Percentiles rank a stretch among this genome's conserved stretches.
phyloP scores from a whole-genome alignment of 2,888 invertebrate species.

The Thecophora atra region DNA sequence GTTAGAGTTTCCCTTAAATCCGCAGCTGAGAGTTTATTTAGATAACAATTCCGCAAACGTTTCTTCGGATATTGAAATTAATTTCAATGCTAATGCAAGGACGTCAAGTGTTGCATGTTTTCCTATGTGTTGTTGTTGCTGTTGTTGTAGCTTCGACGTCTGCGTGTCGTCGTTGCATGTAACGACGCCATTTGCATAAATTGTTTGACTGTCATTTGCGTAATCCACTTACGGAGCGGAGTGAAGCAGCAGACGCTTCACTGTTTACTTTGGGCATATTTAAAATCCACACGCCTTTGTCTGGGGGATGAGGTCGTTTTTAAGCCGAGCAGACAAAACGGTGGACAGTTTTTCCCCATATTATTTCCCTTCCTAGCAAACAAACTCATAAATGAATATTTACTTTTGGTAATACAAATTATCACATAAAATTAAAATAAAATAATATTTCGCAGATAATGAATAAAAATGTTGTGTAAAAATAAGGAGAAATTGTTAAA shows the following conservation, averaged over 20 bases:
- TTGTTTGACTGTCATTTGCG: constrained; percentile 5
- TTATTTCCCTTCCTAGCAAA: too few relatives aligned
- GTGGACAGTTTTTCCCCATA: too few relatives aligned
- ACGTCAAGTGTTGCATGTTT: neutral
- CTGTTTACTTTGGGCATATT: neutral
- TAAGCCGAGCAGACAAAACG: too few relatives aligned
- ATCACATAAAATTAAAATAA: too few relatives aligned
- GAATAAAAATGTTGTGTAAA: too few relatives aligned
- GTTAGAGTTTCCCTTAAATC: neutral
- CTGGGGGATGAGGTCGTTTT: too few relatives aligned
- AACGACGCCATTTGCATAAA: neutral
- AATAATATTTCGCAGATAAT: too few relatives aligned
- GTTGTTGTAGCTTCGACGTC: neutral
- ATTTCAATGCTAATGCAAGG: neutral
- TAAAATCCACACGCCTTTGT: too few relatives aligned
- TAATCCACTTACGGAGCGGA: neutral
- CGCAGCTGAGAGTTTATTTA: neutral
- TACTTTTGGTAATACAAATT: too few relatives aligned
- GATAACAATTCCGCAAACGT: neutral
- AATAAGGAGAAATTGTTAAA: too few relatives aligned
- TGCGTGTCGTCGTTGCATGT: constrained; percentile 13
- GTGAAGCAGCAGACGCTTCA: neutral
- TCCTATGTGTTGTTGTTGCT: neutral
- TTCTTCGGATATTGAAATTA: neutral
- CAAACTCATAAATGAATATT: too few relatives aligned